Conservation (phyloP, 2,113 vertebrate species). For the Chaenogobius annularis region DNA sequence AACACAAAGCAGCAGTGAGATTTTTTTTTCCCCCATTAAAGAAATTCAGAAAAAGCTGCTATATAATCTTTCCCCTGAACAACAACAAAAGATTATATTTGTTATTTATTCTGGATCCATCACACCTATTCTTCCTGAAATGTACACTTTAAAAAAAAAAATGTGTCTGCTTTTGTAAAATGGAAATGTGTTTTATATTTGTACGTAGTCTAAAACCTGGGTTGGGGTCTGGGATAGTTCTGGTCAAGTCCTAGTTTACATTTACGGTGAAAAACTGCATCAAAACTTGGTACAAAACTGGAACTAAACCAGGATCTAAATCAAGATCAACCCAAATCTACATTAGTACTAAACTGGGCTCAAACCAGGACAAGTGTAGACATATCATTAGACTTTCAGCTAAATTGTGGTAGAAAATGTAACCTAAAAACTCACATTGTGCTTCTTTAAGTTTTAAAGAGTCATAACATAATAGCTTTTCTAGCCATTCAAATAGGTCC, state of each 20-base stretch:
- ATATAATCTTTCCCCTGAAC: not conserved
- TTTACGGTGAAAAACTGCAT: no score
- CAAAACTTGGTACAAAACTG: not conserved
- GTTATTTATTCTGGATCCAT: no score
- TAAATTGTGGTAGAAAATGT: not conserved
- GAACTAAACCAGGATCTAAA: not conserved
- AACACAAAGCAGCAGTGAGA: not conserved
- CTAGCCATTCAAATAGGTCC: not conserved
- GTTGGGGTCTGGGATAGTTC: no score
- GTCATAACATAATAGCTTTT: conserved; percentile 11
- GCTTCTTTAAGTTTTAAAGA: not conserved
- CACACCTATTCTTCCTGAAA: no score
- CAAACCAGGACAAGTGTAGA: not conserved
- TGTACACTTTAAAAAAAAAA: no score
- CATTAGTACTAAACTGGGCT: not conserved
- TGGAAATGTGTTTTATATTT: no score
- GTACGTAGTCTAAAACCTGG: no score
- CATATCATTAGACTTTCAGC: not conserved
- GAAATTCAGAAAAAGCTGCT: no score
- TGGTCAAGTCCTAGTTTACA: no score
- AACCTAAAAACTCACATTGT: not conserved
- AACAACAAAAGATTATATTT: not conserved
- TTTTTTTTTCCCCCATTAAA: not conserved
- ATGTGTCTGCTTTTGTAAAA: no score
- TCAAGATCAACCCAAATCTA: not conserved